These are phyloP conservation scores for Hirtodrosophila alboralis DNA, from an alignment of 2,888 invertebrate species.

Conservation along the genomic window DNA sequence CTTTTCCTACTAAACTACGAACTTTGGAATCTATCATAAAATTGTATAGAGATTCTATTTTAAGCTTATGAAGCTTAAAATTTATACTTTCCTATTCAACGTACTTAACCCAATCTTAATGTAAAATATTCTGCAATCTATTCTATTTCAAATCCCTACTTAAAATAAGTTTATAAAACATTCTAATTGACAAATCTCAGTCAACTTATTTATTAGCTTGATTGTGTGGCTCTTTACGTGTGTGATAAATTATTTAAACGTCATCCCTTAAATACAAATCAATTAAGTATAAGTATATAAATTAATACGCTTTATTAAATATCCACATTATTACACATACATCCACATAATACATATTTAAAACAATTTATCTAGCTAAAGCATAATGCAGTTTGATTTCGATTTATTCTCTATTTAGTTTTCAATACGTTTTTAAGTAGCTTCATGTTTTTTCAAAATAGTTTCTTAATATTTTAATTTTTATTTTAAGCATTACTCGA, in stretches of 20 bases:
- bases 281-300: slow-evolving; percentile 51
- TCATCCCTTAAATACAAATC: slow-evolving; percentile 52
- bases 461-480: slow-evolving; percentile 23
- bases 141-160: slow-evolving; percentile 6
- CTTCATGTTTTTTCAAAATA: slow-evolving; percentile 28
- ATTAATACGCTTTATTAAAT: slow-evolving; percentile 65
- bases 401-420: slow-evolving; percentile 50
- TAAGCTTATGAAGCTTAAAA: slow-evolving; percentile 1
- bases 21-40: neutral
- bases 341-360: slow-evolving; percentile 36
- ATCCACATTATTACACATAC: slow-evolving; percentile 42
- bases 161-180: slow-evolving; percentile 6
- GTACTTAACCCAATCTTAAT: slow-evolving; percentile 10
- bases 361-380: slow-evolving; percentile 57
- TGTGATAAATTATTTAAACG: slow-evolving; percentile 75
- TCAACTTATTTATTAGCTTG: slow-evolving; percentile 50
- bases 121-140: slow-evolving; percentile 21
- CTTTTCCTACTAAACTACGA: neutral
- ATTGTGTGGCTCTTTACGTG: slow-evolving; percentile 60
- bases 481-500: slow-evolving; percentile 36
- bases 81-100: neutral
- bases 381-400: slow-evolving; percentile 56
- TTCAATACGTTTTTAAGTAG: slow-evolving; percentile 44
- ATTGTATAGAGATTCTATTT: no score
- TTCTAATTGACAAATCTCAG: neutral